Evolutionary conservation across 2,113 vertebrate species (phyloP).

Genomic region (Larimichthys polyactis): DNA sequence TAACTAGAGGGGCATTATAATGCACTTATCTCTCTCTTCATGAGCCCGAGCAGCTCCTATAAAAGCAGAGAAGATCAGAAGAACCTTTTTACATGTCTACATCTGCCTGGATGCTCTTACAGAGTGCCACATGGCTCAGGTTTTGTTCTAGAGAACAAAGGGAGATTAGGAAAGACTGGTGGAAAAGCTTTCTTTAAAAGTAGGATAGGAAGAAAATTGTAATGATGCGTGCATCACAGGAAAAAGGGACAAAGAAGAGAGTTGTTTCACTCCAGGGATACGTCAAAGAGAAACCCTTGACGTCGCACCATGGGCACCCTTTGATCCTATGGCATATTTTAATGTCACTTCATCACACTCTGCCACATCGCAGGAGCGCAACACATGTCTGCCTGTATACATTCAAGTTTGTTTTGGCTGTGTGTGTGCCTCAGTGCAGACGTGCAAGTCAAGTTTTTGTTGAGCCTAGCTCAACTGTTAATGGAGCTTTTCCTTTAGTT

Average conservation of each 20-base stretch:
- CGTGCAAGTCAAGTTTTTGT: neutral
- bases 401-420: slow-evolving; percentile 9
- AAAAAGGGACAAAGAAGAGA: slow-evolving; percentile 10
- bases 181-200: slow-evolving; percentile 12
- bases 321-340: slow-evolving; percentile 34
- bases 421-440: neutral
- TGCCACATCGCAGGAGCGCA: neutral
- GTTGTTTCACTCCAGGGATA: slow-evolving; percentile 14
- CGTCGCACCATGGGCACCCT: neutral
- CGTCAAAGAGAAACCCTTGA: slow-evolving; percentile 24
- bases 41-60: neutral
- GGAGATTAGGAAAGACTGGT: neutral
- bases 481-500: neutral
- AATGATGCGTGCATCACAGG: slow-evolving; percentile 19
- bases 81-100: neutral
- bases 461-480: neutral
- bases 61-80: slow-evolving; percentile 26
- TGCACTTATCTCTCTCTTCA: neutral
- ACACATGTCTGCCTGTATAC: neutral
- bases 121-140: neutral
- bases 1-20: neutral
- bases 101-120: slow-evolving; percentile 12
- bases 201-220: slow-evolving; percentile 5
- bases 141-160: slow-evolving; percentile 53
- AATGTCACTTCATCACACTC: slow-evolving; percentile 27